A percentile compares a stretch with the other conserved stretches of the same genome.
Evolutionary conservation across 2,888 invertebrate species (phyloP).

Genomic region (Dascillus cervinus): DNA sequence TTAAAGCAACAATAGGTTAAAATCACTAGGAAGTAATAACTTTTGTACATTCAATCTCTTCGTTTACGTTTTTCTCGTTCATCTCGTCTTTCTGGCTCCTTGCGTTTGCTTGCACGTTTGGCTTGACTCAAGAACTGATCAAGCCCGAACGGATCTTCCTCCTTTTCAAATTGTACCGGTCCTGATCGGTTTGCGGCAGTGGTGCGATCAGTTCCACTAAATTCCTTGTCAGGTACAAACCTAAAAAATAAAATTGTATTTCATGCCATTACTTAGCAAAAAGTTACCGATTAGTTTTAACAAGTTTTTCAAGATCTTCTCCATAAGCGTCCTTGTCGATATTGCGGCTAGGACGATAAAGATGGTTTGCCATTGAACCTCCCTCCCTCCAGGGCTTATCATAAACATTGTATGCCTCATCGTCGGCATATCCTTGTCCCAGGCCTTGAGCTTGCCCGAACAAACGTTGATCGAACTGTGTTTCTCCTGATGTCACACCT

Average conservation of each 20-base stretch:
- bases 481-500: slow-evolving; percentile 61
- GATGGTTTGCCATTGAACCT: slow-evolving; percentile 75
- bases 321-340: slow-evolving; percentile 87
- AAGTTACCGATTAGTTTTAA: slow-evolving; percentile 70
- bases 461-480: slow-evolving; percentile 89
- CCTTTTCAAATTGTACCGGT: slow-evolving; percentile 92
- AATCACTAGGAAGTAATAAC: too few relatives aligned
- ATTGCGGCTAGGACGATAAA: slow-evolving; percentile 83
- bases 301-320: slow-evolving; percentile 81
- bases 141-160: slow-evolving; percentile 93
- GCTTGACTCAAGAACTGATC: slow-evolving; percentile 98
- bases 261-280: background rate
- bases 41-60: slow-evolving; percentile 26
- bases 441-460: slow-evolving; percentile 92
- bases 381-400: slow-evolving; percentile 97
- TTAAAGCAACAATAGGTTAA: too few relatives aligned
- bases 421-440: slow-evolving; percentile 86
- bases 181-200: slow-evolving; percentile 67
- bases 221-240: slow-evolving; percentile 97
- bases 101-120: slow-evolving; percentile 68
- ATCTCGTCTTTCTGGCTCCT: slow-evolving; percentile 46
- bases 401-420: slow-evolving; percentile 96
- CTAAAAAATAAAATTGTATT: slow-evolving; percentile 43
- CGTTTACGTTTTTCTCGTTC: slow-evolving; percentile 43
- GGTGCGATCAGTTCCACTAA: slow-evolving; percentile 79